phyloP scores from a whole-genome alignment of 2,888 invertebrate species.

The Drosophila tripunctata region DNA sequence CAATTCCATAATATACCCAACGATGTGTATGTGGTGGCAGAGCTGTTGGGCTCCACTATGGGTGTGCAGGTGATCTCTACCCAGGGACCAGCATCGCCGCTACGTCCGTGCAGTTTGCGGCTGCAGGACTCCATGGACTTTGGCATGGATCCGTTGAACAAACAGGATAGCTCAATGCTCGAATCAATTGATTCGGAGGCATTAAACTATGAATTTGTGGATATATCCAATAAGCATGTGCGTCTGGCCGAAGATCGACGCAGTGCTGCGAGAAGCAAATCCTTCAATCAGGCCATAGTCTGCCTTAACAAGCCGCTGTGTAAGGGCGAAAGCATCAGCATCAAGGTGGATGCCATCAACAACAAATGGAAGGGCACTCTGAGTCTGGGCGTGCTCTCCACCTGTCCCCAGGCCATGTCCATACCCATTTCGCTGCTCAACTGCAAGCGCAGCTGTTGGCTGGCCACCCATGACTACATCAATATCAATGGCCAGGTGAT shows the following conservation, averaged over 20 bases:
- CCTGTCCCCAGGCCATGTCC: slow-evolving; percentile 86
- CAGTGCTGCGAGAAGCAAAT: slow-evolving; percentile 90
- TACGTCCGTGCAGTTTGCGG: slow-evolving; percentile 84
- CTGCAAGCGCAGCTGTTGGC: slow-evolving; percentile 91
- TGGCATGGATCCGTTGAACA: slow-evolving; percentile 86
- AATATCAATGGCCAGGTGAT: slow-evolving; percentile 92
- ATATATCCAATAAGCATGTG: slow-evolving; percentile 93
- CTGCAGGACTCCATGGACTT: slow-evolving; percentile 87
- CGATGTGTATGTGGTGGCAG: slow-evolving; percentile 93
- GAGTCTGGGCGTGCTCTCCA: slow-evolving; percentile 91
- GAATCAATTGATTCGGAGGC: slow-evolving; percentile 84
- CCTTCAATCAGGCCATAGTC: slow-evolving; percentile 93
- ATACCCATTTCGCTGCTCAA: slow-evolving; percentile 85
- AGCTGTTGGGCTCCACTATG: slow-evolving; percentile 91
- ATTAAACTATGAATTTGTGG: slow-evolving; percentile 89
- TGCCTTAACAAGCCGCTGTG: slow-evolving; percentile 88
- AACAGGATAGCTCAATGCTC: slow-evolving; percentile 84
- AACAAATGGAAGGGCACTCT: slow-evolving; percentile 91
- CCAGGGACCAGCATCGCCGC: slow-evolving; percentile 85
- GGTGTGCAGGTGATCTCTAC: slow-evolving; percentile 90
- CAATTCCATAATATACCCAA: slow-evolving; percentile 91
- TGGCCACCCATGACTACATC: slow-evolving; percentile 92
- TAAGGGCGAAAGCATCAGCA: slow-evolving; percentile 89
- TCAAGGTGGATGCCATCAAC: slow-evolving; percentile 90
- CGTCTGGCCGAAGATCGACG: slow-evolving; percentile 87